phyloP scores from a whole-genome alignment of 2,888 invertebrate species.

The Drosophila merina region DNA sequence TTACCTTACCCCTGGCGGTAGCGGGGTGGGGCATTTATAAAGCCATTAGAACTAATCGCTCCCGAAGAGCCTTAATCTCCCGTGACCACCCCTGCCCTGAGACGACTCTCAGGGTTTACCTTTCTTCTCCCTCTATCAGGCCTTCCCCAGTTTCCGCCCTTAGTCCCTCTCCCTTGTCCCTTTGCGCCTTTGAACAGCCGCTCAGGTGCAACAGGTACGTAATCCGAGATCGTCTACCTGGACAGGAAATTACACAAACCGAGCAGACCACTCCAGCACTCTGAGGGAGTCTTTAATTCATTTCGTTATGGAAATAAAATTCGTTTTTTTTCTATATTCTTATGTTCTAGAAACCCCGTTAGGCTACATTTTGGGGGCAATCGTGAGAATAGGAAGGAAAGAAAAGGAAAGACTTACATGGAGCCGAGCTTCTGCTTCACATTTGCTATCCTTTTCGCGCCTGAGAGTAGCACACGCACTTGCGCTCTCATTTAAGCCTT shows the following conservation, averaged over 20 bases:
- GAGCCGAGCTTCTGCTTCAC: background rate
- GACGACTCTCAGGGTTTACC: background rate
- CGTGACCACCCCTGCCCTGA: conserved; percentile 41
- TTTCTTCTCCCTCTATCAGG: background rate
- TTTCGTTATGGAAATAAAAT: conserved; percentile 8
- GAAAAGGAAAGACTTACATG: background rate
- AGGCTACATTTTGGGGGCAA: background rate
- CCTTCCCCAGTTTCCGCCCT: conserved; percentile 20
- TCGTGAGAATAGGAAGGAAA: background rate
- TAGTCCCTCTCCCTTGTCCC: background rate
- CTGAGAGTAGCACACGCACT: background rate
- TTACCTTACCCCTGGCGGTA: background rate
- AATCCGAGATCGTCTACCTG: conserved; percentile 27
- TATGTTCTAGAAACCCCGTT: background rate
- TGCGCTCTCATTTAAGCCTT: background rate
- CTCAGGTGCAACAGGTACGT: conserved; percentile 29
- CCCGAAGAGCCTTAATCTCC: conserved; percentile 9
- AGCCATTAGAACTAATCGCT: conserved; percentile 46
- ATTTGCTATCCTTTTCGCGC: background rate
- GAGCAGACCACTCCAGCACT: conserved; percentile 3
- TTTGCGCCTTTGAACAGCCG: conserved; percentile 22
- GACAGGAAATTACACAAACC: conserved; percentile 11
- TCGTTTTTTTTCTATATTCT: background rate
- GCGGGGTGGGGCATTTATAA: conserved; percentile 23
- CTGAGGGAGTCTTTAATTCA: conserved; percentile 14